Evolutionary conservation across 2,113 vertebrate species (phyloP).

Genomic region (Panurus biarmicus): DNA sequence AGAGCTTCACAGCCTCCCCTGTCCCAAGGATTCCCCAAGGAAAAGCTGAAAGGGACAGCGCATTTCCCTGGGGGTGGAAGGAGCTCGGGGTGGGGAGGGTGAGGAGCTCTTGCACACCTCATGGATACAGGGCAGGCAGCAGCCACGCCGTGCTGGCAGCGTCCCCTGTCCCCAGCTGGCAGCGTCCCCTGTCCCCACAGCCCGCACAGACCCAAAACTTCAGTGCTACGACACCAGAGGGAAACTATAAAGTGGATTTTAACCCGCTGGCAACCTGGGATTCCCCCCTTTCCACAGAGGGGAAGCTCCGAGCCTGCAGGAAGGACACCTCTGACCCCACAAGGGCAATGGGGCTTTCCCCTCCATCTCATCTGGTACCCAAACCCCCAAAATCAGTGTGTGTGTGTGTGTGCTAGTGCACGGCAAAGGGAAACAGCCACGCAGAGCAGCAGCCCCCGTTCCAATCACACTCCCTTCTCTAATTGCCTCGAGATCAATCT

Average conservation of each 20-base stretch:
- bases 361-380: accelerated
- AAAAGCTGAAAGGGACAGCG: accelerated
- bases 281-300: accelerated
- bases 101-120: neutral
- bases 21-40: too few relatives aligned
- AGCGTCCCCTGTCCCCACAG: neutral
- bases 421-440: neutral
- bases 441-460: neutral
- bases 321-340: neutral
- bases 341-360: accelerated
- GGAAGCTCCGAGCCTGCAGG: neutral
- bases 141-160: neutral
- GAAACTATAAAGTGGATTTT: neutral
- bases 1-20: too few relatives aligned
- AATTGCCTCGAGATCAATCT: constrained; percentile 3
- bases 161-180: neutral
- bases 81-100: neutral
- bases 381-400: accelerated
- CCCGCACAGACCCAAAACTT: neutral
- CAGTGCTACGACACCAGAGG: neutral
- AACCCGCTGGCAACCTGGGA: neutral
- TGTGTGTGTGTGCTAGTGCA: neutral
- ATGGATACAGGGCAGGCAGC: neutral
- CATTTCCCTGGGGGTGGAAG: neutral
- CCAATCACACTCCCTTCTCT: neutral